Percentiles rank a stretch among this genome's conserved stretches.
Conservation (phyloP, 2,113 vertebrate species). For the Cyphomyrus discorhynchus region DNA sequence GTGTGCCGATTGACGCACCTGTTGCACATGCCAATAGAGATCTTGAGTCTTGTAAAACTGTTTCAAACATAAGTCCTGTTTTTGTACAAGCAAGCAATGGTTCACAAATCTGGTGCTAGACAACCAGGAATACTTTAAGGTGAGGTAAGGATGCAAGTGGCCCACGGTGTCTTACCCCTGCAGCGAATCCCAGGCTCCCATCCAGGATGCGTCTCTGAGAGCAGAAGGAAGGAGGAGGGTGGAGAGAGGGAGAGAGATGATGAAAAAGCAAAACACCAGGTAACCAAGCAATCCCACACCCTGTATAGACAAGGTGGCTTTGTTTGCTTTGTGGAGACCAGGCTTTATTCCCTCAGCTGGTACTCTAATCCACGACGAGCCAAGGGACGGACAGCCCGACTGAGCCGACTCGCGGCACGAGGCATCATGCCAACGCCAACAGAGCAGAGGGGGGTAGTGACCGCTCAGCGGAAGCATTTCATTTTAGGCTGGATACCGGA, state of each 20-base stretch:
- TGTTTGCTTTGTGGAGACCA: background rate
- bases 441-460: background rate
- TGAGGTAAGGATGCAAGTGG: background rate
- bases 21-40: background rate
- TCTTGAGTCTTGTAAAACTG: background rate
- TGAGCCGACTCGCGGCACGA: background rate
- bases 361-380: background rate
- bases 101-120: background rate
- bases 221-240: constrained; percentile 15
- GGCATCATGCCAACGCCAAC: background rate
- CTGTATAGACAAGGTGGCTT: background rate
- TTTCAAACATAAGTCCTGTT: background rate
- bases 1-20: background rate
- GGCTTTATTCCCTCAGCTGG: background rate
- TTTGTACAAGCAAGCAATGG: background rate
- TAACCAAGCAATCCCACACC: background rate
- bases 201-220: constrained; percentile 84
- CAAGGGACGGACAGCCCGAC: background rate
- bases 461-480: background rate
- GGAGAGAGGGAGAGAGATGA: background rate
- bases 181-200: constrained; percentile 93
- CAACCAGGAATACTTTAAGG: background rate
- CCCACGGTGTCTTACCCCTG: constrained; percentile 72
- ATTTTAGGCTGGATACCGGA: too few relatives aligned
- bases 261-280: background rate